phyloP scores from a whole-genome alignment of 1,140 invertebrate genomes.

The Hyphantria cunea region DNA sequence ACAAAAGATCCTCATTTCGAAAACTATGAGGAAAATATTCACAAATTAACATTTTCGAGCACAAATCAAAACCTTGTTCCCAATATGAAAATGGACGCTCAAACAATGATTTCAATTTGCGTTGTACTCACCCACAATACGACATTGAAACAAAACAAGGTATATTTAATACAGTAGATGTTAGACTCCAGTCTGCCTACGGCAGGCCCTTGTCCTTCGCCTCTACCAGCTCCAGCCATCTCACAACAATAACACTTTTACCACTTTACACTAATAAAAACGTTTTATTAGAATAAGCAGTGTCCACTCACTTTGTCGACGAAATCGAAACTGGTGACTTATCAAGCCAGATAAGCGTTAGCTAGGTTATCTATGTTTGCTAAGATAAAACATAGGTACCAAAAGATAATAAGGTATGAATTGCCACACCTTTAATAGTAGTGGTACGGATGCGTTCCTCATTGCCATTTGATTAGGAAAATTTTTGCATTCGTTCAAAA shows the following conservation, averaged over 20 bases:
- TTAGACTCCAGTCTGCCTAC: slow-evolving; percentile 83
- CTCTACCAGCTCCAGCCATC: slow-evolving; percentile 71
- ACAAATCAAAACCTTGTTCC: too few relatives aligned
- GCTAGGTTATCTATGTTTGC: slow-evolving; percentile 77
- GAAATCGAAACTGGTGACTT: slow-evolving; percentile 59
- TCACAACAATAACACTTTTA: slow-evolving; percentile 56
- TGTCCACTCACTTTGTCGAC: slow-evolving; percentile 53
- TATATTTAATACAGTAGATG: slow-evolving; percentile 87
- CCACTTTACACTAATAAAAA: slow-evolving; percentile 39
- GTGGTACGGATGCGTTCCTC: slow-evolving; percentile 11
- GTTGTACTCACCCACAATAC: slow-evolving; percentile 85
- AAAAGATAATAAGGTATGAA: slow-evolving; percentile 56
- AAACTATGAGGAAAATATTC: too few relatives aligned
- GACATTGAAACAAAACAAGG: slow-evolving; percentile 87
- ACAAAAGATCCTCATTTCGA: too few relatives aligned
- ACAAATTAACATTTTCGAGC: too few relatives aligned
- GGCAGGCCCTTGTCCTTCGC: slow-evolving; percentile 69
- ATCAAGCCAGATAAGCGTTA: slow-evolving; percentile 60
- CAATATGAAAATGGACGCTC: too few relatives aligned
- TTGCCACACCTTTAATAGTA: slow-evolving; percentile 68
- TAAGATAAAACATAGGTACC: slow-evolving; percentile 58
- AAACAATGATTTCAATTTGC: slow-evolving; percentile 26
- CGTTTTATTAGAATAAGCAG: slow-evolving; percentile 35
- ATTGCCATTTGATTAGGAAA: slow-evolving; percentile 15
- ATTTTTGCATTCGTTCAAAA: not conserved